phyloP scores from a whole-genome alignment of 2,113 vertebrate species.

The Oenanthe oenanthe region DNA sequence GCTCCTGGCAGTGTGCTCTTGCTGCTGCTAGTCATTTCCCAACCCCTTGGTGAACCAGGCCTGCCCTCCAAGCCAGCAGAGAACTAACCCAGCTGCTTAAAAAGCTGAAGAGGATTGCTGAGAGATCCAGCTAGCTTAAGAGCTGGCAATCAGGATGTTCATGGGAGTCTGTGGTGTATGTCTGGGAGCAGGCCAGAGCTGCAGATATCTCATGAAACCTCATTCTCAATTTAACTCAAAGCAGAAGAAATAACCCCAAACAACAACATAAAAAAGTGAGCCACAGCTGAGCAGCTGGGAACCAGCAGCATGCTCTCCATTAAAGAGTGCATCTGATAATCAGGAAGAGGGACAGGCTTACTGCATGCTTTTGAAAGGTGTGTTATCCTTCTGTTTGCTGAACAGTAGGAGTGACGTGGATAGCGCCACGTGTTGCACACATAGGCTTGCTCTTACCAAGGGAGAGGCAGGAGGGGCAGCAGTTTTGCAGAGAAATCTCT shows the following conservation, averaged over 20 bases:
- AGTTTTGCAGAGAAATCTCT: background rate
- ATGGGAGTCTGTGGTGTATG: background rate
- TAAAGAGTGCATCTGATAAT: background rate
- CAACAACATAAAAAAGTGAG: background rate
- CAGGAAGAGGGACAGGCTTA: background rate
- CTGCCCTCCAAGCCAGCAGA: background rate
- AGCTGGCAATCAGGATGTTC: background rate
- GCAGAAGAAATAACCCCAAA: background rate
- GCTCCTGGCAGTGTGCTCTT: background rate
- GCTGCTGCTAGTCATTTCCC: background rate
- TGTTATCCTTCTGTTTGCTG: background rate
- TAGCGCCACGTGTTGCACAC: rapidly evolving
- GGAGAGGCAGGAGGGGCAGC: background rate
- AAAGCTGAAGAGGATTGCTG: background rate
- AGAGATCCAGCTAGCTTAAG: rapidly evolving
- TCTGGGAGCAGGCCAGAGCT: background rate
- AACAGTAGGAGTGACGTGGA: background rate
- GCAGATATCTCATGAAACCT: background rate
- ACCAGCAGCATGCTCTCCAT: background rate
- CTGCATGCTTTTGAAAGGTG: background rate
- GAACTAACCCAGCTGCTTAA: background rate
- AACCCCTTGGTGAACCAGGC: background rate
- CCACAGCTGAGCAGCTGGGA: background rate
- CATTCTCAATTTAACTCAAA: background rate
- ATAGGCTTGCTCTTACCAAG: background rate